Percentiles rank a stretch among this genome's conserved stretches.
Conservation (phyloP, 2,113 vertebrate species). For the Cyanoramphus novaezelandiae region DNA sequence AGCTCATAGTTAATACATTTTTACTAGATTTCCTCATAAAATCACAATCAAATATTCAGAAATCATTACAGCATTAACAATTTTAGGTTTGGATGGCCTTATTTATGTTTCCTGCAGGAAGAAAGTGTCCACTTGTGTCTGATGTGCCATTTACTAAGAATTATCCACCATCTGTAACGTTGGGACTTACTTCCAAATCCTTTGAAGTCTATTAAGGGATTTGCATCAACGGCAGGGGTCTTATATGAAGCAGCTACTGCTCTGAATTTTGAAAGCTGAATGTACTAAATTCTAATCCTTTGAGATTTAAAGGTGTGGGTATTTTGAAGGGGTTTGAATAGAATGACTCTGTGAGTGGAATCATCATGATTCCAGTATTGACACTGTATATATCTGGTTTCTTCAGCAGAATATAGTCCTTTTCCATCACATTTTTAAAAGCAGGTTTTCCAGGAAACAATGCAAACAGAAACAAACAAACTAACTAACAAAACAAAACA, state of each 20-base stretch:
- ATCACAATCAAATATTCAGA: neutral
- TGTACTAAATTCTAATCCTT: neutral
- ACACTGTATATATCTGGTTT: neutral
- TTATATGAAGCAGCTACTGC: neutral
- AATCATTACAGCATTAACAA: neutral
- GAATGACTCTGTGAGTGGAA: neutral
- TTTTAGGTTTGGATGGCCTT: neutral
- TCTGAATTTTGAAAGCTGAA: neutral
- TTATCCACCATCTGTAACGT: neutral
- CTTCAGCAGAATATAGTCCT: neutral
- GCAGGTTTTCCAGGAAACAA: neutral
- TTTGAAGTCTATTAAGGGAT: slow-evolving; percentile 27
- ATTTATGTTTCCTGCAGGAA: neutral
- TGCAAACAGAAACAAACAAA: neutral
- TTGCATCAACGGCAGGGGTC: neutral
- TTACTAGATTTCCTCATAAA: neutral
- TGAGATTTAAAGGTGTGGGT: neutral
- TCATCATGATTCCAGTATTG: neutral
- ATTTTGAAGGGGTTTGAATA: neutral
- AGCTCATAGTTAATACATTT: neutral
- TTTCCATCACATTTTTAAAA: neutral
- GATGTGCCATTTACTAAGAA: slow-evolving; percentile 9
- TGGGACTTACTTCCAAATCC: slow-evolving; percentile 20
- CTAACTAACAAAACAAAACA: neutral
- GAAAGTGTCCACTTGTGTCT: neutral